Evolutionary conservation across 2,797 vertebrate genomes (phyloP).

Genomic region (Harpagifer antarcticus): DNA sequence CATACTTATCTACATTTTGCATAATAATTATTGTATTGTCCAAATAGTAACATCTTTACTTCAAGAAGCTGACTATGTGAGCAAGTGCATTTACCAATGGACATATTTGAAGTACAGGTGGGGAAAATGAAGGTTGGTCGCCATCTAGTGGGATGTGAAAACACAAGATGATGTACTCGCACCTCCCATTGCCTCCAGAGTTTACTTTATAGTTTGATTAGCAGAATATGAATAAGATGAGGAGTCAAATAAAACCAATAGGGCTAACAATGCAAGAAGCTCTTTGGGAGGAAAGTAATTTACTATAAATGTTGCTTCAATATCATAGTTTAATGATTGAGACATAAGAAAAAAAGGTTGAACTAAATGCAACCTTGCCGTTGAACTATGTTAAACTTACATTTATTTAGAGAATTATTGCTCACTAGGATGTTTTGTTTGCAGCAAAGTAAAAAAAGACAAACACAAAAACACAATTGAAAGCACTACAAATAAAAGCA

Average conservation of each 20-base stretch:
- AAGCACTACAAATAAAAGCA: not conserved
- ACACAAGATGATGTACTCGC: not conserved
- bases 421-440: not conserved
- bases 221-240: not conserved
- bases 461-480: too few relatives aligned
- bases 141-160: constrained; percentile 47
- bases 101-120: not conserved
- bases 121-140: not conserved
- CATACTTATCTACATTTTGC: not conserved
- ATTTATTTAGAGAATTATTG: not conserved
- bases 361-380: not conserved
- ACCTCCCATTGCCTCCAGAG: not conserved
- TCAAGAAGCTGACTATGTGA: not conserved
- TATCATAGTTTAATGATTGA: not conserved
- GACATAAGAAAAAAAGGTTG: not conserved
- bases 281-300: not conserved
- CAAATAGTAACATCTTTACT: not conserved
- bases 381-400: not conserved
- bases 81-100: not conserved
- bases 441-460: not conserved
- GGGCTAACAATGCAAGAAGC: not conserved
- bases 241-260: not conserved
- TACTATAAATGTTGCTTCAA: too few relatives aligned
- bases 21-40: not conserved
- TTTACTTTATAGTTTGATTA: not conserved